These are phyloP conservation scores for Nephrotoma guestfalica DNA, from an alignment of 2,888 invertebrate species.

Conservation along the genomic window DNA sequence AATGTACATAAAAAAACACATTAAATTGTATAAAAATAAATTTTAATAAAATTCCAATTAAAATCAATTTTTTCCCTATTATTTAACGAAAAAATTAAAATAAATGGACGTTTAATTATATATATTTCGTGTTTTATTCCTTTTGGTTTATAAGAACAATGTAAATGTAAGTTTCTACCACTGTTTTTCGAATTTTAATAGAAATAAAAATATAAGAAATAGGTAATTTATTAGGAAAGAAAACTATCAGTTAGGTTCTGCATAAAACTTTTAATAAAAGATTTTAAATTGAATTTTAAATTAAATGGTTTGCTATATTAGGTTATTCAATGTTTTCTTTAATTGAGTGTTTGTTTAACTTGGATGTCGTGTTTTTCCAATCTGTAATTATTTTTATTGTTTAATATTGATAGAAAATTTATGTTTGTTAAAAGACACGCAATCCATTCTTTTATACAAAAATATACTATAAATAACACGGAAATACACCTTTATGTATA, in stretches of 20 bases:
- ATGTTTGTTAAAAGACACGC: not conserved
- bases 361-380: not conserved
- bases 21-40: not conserved
- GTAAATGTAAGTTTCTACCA: not conserved
- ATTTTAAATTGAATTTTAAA: not conserved
- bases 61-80: not conserved
- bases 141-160: not conserved
- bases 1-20: not conserved
- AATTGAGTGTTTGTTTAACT: not conserved
- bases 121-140: not conserved
- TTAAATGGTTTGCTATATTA: not conserved
- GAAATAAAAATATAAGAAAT: not conserved
- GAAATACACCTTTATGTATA: not conserved
- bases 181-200: not conserved
- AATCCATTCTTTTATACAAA: not conserved
- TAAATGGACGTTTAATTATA: not conserved
- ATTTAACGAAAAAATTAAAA: not conserved
- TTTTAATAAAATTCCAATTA: not conserved
- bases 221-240: not conserved
- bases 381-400: not conserved
- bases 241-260: not conserved
- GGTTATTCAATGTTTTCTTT: not conserved
- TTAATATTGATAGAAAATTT: not conserved
- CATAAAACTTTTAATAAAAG: not conserved
- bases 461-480: not conserved